Base-by-base conservation (phyloP, 2,113 vertebrate genomes). In the Salvator merianae region DNA sequence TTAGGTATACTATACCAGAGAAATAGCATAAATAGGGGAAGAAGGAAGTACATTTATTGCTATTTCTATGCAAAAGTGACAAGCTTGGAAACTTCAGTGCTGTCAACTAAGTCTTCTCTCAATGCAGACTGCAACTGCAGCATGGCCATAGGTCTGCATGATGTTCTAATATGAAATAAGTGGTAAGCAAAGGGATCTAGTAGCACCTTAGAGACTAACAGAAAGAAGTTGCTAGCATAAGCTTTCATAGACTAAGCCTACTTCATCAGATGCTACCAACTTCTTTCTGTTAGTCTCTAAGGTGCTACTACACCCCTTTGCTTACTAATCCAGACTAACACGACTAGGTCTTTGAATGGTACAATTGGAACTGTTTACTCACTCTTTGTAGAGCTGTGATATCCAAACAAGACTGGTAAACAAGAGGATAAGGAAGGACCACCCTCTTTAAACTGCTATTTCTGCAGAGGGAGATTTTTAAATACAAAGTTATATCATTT, bases 401-500 rank as follows among this genome's bases (percentile, higher is more conserved):
- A 93, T 94, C 93, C 94, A 88, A 94, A 92, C 93, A 90, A 90
- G 91, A 86, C 93, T 94, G 78, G 86, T 90, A 93, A 94, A 89
- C 93, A 92, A 94, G 91, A 94, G 79, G 91, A 94, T 94, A 92
- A 91, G 87, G 93, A 94, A 92, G 92, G 89, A 90, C 92, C 87
- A 88, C 88, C 88, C 93, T 88, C 90, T 93, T 89, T 94, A 91
- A 93, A 90, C 88, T 94, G 94, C 87, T 94, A 95, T 93, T 94
- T 95, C 95, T 95, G 93, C 93, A 94, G 92, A 94, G 91, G 93
- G 91, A 94, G 94, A 94, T 94, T 93, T 95, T 94, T 92, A 95
- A 92, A 93, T 91, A 92, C 86, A 89, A 90, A 95, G 93, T 95
- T 95, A 95, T 74, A 87, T 86, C 91, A 91, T 89, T 91, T 88